Evolutionary conservation across 1,140 invertebrate genomes (phyloP), one percentile per base, ranked within the genome.

Genomic region (Helicoverpa zea): DNA sequence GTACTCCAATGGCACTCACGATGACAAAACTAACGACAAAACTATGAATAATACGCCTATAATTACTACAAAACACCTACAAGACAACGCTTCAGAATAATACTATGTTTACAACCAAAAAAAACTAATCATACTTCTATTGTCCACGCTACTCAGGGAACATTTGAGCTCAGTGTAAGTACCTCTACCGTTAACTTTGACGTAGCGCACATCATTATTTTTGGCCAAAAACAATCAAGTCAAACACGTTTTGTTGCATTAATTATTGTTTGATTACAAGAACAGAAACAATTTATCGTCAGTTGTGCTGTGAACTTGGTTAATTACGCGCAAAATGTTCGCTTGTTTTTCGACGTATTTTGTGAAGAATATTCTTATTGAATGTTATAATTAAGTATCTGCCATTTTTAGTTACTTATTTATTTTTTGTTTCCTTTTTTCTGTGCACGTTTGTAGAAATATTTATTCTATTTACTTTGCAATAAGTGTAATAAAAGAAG

Each of bases 111-210:
- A 51, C 54, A 54, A 56, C 29, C 12, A 54, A 54, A 14, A 10
- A 0, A 1, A 0, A 51, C 49, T 78, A 66, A 66, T 47, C 52
- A 47, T 12, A 56, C 83, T 54, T 66, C 35, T 73, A 64, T 72
- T 81, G 78, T 87, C 63, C 93, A 96, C 88, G 95, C 95, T 83
- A 86, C 90, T 90, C 95, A 98, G 98, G 98, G 98, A 98, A 95
- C 98, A 98, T 96, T 96, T 98, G 85, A 98, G 98, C 96, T 97
- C 97, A 87, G 97, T 89, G 89, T 92, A 88, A 91, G 89, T 92
- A 93, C n/a, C 18, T 59, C 9, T 47, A 52, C 29, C 29, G 49
- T 58, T 78, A 43, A 56, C 16, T 70, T 52, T 52, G 66, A 51
- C 73, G 58, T 11, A 70, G 10, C 18, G 23, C 18, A 14, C 47